Conservation (phyloP, 2,888 invertebrate genomes). For the Erebia epiphron region DNA sequence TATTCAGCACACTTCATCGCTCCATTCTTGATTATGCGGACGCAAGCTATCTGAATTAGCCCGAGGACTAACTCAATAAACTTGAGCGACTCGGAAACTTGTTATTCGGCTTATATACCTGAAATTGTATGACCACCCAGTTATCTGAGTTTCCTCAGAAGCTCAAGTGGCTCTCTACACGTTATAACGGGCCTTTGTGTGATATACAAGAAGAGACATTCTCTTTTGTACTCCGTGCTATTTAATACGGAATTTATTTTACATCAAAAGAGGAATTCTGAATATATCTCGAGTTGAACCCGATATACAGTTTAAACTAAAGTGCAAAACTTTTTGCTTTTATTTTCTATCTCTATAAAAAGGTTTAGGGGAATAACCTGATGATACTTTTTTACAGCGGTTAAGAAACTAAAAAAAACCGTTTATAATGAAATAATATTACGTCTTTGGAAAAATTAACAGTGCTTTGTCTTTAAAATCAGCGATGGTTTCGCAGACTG, state of each 20-base stretch:
- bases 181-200: background rate
- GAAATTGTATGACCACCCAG: constrained; percentile 1
- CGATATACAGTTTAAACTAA: background rate
- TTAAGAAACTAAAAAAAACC: too few species aligned
- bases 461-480: too few species aligned
- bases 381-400: too few species aligned
- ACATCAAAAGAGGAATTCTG: background rate
- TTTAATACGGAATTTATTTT: background rate
- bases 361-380: too few species aligned
- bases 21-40: constrained; percentile 5
- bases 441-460: too few species aligned
- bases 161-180: constrained; percentile 6
- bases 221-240: constrained; percentile 1
- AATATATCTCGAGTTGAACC: background rate
- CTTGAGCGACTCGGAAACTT: background rate
- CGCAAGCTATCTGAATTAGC: constrained; percentile 17
- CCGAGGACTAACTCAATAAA: constrained; percentile 9
- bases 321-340: background rate
- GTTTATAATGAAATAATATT: too few species aligned
- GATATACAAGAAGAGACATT: background rate
- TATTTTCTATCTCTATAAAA: too few species aligned
- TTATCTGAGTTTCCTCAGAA: constrained; percentile 7
- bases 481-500: too few species aligned
- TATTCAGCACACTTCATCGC: constrained; percentile 1
- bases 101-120: constrained; percentile 4